phyloP scores from a whole-genome alignment of 1,140 invertebrate genomes.

The Heliconius nattereri region DNA sequence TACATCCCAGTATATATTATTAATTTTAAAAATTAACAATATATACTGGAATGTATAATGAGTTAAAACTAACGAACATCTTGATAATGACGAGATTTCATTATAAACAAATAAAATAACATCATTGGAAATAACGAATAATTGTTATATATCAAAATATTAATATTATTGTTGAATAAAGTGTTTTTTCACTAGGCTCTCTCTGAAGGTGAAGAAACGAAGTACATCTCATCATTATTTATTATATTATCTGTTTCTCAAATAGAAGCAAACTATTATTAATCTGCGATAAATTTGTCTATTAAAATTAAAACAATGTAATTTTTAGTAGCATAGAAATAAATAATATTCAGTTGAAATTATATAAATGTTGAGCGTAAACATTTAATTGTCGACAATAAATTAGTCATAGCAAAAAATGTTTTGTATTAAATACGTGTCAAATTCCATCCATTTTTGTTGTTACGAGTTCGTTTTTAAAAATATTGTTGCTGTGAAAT shows the following conservation, averaged over 20 bases:
- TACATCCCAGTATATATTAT: no score
- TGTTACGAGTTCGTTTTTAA: conserved; percentile 32
- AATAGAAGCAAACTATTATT: neutral
- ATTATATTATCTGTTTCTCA: neutral
- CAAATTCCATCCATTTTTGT: conserved; percentile 52
- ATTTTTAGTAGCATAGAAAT: neutral
- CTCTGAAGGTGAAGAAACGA: neutral
- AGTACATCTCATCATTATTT: neutral
- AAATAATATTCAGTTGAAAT: neutral
- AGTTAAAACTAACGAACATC: neutral
- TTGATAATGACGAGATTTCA: neutral
- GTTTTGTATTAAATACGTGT: conserved; percentile 45
- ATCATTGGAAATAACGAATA: no score
- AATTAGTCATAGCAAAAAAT: conserved; percentile 42
- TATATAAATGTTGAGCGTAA: neutral
- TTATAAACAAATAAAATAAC: neutral
- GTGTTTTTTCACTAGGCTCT: no score
- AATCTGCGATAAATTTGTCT: neutral
- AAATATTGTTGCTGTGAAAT: conserved; percentile 37
- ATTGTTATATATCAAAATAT: no score
- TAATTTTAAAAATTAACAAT: no score
- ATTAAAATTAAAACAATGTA: neutral
- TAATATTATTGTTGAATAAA: no score
- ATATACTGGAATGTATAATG: neutral
- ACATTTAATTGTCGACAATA: conserved; percentile 46